Evolutionary conservation across 2,797 vertebrate genomes (phyloP).

Genomic region (Tragelaphus oryx): DNA sequence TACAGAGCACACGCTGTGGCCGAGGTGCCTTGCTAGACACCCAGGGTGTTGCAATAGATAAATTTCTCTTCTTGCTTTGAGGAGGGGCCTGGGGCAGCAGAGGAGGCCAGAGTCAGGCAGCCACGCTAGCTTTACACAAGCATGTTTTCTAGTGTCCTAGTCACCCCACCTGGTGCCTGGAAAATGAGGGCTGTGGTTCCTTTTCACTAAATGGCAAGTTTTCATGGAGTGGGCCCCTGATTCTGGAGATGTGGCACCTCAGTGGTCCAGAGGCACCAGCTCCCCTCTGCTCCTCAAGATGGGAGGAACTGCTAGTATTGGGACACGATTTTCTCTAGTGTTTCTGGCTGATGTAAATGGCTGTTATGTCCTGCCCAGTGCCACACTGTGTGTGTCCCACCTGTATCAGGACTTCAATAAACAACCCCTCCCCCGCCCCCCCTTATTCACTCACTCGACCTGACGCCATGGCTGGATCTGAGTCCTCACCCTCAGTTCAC

Average conservation of each 20-base stretch:
- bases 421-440: fast-evolving
- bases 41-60: background rate
- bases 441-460: background rate
- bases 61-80: background rate
- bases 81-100: background rate
- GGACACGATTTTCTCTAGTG: background rate
- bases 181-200: background rate
- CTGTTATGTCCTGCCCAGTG: background rate
- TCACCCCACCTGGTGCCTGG: background rate
- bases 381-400: fast-evolving
- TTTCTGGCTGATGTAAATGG: background rate
- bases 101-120: background rate
- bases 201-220: background rate
- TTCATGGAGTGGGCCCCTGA: background rate
- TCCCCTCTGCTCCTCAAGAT: background rate
- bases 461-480: background rate
- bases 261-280: background rate
- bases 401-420: background rate
- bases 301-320: background rate
- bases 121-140: too few relatives aligned
- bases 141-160: background rate
- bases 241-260: background rate
- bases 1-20: background rate
- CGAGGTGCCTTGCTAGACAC: too few relatives aligned
- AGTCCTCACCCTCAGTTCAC: background rate